phyloP scores from a whole-genome alignment of 2,113 vertebrate species.

The Phyllostomus hastatus region DNA sequence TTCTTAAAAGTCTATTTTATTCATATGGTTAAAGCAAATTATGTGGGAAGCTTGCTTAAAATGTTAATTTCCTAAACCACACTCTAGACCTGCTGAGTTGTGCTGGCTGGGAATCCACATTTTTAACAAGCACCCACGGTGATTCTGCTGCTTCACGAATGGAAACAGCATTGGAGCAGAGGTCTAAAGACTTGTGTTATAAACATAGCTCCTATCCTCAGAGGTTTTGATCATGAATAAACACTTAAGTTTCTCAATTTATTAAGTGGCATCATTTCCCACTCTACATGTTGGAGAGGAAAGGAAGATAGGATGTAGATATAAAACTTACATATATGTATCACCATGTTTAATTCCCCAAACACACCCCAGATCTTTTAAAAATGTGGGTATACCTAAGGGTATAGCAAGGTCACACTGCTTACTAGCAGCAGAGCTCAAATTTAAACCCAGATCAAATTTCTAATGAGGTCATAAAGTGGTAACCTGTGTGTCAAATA shows the following conservation, averaged over 20 bases:
- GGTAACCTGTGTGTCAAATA: background rate
- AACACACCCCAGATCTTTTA: background rate
- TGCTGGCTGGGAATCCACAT: background rate
- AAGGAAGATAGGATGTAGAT: background rate
- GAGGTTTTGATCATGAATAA: background rate
- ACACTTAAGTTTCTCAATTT: background rate
- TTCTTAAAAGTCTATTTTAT: background rate
- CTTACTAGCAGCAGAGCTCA: background rate
- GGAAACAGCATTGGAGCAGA: background rate
- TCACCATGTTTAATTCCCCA: background rate
- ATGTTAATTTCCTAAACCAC: background rate
- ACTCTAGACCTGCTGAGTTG: background rate
- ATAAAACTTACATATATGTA: background rate
- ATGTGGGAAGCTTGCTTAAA: background rate
- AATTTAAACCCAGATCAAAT: conserved; percentile 11
- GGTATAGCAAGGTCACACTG: background rate
- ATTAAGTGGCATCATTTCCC: background rate
- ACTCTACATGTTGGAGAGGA: background rate
- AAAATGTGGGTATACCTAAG: background rate
- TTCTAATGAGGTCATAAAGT: background rate
- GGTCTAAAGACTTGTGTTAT: background rate
- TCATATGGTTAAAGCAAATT: background rate
- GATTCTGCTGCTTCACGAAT: background rate
- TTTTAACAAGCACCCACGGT: background rate
- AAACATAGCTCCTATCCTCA: background rate